Percentiles rank a stretch among this genome's conserved stretches.
Evolutionary conservation across 2,888 invertebrate species (phyloP).

Genomic region (Byasa hedistus): DNA sequence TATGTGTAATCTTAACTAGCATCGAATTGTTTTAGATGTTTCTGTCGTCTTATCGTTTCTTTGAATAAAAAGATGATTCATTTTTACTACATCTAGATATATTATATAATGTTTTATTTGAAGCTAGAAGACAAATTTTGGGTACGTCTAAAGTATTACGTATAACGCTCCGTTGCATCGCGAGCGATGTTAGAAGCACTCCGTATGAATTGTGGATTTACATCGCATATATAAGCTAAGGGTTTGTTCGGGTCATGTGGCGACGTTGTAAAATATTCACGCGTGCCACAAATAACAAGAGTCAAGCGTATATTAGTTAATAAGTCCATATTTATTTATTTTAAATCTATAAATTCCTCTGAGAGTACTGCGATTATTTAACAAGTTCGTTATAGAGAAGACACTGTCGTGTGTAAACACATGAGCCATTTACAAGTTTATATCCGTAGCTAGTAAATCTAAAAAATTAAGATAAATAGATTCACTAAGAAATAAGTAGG

Average conservation of each 20-base stretch:
- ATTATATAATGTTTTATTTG: conserved; percentile 17
- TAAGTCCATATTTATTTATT: neutral
- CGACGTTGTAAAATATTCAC: conserved; percentile 19
- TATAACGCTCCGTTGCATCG: conserved; percentile 20
- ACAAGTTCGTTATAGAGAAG: no score
- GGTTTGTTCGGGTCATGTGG: conserved; percentile 20
- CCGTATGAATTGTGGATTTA: conserved; percentile 28
- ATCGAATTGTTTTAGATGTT: no score
- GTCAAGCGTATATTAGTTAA: neutral
- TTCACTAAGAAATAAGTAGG: no score
- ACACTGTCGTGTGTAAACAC: no score
- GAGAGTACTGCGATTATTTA: no score
- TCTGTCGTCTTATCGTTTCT: no score
- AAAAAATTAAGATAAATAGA: no score
- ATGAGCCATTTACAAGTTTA: no score
- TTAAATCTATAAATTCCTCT: no score
- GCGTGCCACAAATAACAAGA: conserved; percentile 7
- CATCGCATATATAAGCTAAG: conserved; percentile 21
- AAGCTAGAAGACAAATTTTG: conserved; percentile 16
- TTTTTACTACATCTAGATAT: neutral
- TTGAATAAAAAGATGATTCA: neutral
- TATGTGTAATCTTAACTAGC: no score
- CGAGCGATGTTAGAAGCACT: conserved; percentile 18
- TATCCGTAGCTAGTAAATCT: no score
- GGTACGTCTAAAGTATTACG: conserved; percentile 5